Percentiles rank a stretch among this genome's conserved stretches.
Conservation (phyloP, 1,140 invertebrate species). For the Dendrolimus kikuchii region DNA sequence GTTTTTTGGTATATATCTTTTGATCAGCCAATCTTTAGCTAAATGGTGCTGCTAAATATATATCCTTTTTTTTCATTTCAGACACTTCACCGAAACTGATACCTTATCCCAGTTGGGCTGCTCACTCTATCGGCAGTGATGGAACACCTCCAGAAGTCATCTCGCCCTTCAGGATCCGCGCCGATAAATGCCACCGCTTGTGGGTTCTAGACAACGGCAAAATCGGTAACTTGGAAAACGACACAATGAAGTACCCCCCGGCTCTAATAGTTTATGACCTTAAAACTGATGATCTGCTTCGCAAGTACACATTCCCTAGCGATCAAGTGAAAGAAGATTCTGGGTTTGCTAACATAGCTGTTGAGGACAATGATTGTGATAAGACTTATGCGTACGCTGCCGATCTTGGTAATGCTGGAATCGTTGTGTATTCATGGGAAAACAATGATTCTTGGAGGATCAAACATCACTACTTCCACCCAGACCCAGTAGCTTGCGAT, state of each 20-base stretch:
- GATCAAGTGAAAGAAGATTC: constrained; percentile 79
- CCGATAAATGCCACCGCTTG: constrained; percentile 81
- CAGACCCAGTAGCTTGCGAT: constrained; percentile 78
- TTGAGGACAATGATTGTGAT: constrained; percentile 79
- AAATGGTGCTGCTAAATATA: background rate
- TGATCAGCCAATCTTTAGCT: too few species aligned
- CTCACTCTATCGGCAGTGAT: constrained; percentile 70
- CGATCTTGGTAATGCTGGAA: constrained; percentile 76
- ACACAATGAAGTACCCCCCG: constrained; percentile 65
- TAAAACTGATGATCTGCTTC: constrained; percentile 78
- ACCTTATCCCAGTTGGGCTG: constrained; percentile 84
- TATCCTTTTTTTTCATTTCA: constrained; percentile 55
- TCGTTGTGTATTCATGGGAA: constrained; percentile 82
- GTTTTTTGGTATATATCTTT: too few species aligned
- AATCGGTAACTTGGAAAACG: constrained; percentile 74
- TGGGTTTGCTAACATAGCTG: constrained; percentile 83
- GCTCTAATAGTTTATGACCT: constrained; percentile 82
- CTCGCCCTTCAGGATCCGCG: constrained; percentile 80
- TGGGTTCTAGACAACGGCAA: constrained; percentile 85
- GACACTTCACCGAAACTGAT: constrained; percentile 78
- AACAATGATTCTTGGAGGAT: constrained; percentile 79
- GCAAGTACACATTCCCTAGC: constrained; percentile 75
- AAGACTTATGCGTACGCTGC: constrained; percentile 78
- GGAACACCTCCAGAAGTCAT: constrained; percentile 77
- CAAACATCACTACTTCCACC: constrained; percentile 80